Conservation (phyloP, 2,113 vertebrate genomes). For the Xiphias gladius region DNA sequence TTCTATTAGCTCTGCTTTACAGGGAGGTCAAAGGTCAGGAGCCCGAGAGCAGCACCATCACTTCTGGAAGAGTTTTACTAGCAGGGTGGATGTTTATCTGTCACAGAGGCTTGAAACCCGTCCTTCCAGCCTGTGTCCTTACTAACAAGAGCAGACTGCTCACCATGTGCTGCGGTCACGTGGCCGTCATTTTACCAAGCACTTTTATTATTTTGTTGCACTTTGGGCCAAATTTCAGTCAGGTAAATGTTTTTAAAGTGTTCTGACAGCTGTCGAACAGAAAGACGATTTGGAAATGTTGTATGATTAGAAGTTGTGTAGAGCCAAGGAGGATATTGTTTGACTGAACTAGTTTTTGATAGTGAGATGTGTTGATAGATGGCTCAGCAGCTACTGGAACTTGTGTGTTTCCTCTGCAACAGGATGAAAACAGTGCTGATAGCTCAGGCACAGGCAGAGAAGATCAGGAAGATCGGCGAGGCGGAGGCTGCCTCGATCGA, state of each 20-base stretch:
- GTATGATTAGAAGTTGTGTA: not conserved
- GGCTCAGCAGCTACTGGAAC: not conserved
- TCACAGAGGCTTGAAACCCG: not conserved
- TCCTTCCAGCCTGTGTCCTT: not conserved
- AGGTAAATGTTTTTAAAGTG: not conserved
- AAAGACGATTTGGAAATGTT: not conserved
- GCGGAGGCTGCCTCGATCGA: conserved; percentile 91
- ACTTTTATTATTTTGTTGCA: not conserved
- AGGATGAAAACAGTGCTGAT: conserved; percentile 91
- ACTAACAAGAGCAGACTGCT: not conserved
- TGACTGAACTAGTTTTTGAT: no score
- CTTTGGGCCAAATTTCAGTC: not conserved
- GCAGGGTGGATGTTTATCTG: not conserved
- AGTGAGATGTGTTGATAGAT: not conserved
- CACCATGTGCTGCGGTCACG: not conserved
- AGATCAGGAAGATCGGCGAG: conserved; percentile 91
- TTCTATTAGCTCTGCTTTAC: not conserved
- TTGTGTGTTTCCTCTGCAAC: not conserved
- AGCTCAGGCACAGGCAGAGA: conserved; percentile 94
- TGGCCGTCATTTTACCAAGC: no score
- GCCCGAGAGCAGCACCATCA: not conserved
- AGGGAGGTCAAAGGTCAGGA: not conserved
- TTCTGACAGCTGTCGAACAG: no score
- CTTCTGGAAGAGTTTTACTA: not conserved
- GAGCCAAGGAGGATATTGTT: not conserved